Conservation (phyloP, 1,140 invertebrate species). For the Drosophila guanche region DNA sequence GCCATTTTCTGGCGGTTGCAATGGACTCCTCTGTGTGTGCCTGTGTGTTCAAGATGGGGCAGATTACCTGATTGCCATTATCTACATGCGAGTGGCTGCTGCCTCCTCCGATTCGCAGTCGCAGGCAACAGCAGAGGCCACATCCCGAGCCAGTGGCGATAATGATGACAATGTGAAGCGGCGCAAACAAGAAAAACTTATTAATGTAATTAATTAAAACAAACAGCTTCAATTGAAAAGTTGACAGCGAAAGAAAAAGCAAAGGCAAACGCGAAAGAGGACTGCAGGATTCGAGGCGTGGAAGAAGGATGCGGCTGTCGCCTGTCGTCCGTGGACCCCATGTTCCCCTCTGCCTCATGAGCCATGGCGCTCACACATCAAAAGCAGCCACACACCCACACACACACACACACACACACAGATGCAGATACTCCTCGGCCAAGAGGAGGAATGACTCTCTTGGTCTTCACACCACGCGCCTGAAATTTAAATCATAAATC, state of each 20-base stretch:
- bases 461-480: slow-evolving; percentile 70
- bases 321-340: slow-evolving; percentile 33
- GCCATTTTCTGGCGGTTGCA: neutral
- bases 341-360: slow-evolving; percentile 24
- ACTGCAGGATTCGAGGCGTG: neutral
- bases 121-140: neutral
- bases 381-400: slow-evolving; percentile 54
- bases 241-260: too few species aligned
- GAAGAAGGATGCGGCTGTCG: slow-evolving; percentile 58
- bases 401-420: slow-evolving; percentile 12
- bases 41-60: slow-evolving; percentile 18
- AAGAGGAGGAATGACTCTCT: slow-evolving; percentile 8
- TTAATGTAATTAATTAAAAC: slow-evolving; percentile 79
- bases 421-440: neutral
- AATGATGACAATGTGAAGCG: slow-evolving; percentile 46
- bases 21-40: neutral
- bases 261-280: slow-evolving; percentile 26
- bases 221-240: slow-evolving; percentile 73
- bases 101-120: too few species aligned
- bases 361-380: slow-evolving; percentile 64
- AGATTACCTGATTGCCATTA: slow-evolving; percentile 26
- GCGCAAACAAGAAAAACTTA: slow-evolving; percentile 64
- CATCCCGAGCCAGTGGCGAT: slow-evolving; percentile 26
- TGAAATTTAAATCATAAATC: slow-evolving; percentile 81
- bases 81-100: too few species aligned